phyloP scores from a whole-genome alignment of 2,888 invertebrate species.

The Dicroscelio sp. region DNA sequence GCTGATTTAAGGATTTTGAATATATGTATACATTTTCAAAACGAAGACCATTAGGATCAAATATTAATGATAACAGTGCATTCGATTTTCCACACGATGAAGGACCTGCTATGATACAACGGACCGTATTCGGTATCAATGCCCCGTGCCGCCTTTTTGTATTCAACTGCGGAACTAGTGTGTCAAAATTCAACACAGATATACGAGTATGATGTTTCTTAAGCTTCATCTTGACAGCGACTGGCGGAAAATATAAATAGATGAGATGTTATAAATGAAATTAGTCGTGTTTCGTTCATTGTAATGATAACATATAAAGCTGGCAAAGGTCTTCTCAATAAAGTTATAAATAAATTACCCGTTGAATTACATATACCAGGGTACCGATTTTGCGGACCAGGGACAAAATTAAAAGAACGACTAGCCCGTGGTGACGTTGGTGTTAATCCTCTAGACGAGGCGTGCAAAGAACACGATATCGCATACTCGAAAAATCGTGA shows the following conservation, averaged over 20 bases:
- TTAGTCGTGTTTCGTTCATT: neutral
- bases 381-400: conserved; percentile 87
- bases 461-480: conserved; percentile 84
- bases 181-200: conserved; percentile 25
- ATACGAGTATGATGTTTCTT: conserved; percentile 5
- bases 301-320: too few species aligned
- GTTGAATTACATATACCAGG: conserved; percentile 80
- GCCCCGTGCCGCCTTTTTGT: neutral
- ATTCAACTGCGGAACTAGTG: neutral
- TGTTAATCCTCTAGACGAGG: conserved; percentile 84
- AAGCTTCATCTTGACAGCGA: conserved; percentile 9
- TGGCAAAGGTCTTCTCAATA: conserved; percentile 22
- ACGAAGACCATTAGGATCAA: conserved; percentile 88
- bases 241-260: neutral
- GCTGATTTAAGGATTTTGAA: conserved; percentile 79
- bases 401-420: conserved; percentile 85
- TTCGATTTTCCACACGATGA: conserved; percentile 90
- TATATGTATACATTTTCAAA: conserved; percentile 90
- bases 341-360: conserved; percentile 58
- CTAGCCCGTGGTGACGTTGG: conserved; percentile 83
- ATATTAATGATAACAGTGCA: conserved; percentile 87
- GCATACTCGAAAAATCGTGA: conserved; percentile 78
- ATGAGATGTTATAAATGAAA: neutral
- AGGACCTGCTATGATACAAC: conserved; percentile 88
- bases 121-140: conserved; percentile 59